A percentile compares a stretch with the other conserved stretches of the same genome.
Conservation (phyloP, 2,797 vertebrate genomes). For the Pangasius krempfi region DNA sequence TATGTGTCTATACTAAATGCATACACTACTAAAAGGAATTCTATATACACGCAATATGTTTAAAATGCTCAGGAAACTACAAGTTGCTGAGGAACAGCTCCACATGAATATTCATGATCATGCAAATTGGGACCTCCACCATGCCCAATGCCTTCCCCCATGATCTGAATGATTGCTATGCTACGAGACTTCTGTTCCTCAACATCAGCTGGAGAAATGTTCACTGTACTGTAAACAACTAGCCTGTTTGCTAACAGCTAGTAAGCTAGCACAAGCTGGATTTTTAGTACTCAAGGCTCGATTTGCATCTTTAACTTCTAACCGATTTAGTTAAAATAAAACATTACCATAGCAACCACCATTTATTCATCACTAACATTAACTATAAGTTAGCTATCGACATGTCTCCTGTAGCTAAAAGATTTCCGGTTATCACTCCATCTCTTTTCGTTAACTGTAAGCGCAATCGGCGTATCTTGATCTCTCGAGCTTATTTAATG, state of each 20-base stretch:
- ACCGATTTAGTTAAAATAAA: neutral
- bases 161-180: neutral
- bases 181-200: neutral
- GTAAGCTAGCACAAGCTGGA: neutral
- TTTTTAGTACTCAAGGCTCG: neutral
- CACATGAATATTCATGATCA: neutral
- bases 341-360: neutral
- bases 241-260: neutral
- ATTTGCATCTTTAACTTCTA: neutral
- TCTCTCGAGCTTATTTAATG: neutral
- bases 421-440: too few species aligned
- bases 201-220: neutral
- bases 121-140: neutral
- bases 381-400: neutral
- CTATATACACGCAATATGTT: neutral
- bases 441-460: too few species aligned
- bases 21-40: neutral
- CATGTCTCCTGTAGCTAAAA: neutral
- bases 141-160: neutral
- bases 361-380: neutral
- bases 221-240: neutral
- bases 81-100: neutral
- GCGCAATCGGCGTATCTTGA: too few species aligned
- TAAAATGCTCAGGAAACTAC: too few species aligned
- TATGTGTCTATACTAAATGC: neutral